A percentile compares a stretch with the other conserved stretches of the same genome.
These are phyloP conservation scores for Zaprionus capensis DNA, from an alignment of 1,140 invertebrate species.

Conservation along the genomic window DNA sequence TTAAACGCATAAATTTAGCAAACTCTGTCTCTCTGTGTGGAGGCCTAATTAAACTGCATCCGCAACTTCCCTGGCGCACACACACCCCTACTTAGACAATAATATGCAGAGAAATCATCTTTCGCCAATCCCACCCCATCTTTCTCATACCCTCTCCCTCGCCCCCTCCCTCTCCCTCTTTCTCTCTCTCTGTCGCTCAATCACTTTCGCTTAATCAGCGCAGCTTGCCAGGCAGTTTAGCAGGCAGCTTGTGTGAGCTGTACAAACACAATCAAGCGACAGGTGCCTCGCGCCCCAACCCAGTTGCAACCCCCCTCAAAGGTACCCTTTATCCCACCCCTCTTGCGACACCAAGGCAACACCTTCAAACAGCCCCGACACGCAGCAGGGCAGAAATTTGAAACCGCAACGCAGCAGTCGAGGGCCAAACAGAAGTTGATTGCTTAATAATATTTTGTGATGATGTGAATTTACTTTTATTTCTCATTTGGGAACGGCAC, in stretches of 20 bases:
- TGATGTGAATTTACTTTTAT: constrained; percentile 82
- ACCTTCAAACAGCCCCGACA: constrained; percentile 1
- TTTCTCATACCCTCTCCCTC: constrained; percentile 1
- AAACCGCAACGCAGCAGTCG: constrained; percentile 50
- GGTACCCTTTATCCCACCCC: neutral
- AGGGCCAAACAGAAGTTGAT: constrained; percentile 66
- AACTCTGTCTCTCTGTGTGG: constrained; percentile 22
- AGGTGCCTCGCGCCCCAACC: neutral
- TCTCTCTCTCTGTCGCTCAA: constrained; percentile 48
- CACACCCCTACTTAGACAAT: constrained; percentile 18
- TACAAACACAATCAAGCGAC: constrained; percentile 34
- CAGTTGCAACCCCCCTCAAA: neutral
- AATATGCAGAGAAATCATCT: constrained; percentile 28
- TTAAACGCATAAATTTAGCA: constrained; percentile 53
- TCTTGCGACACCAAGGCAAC: constrained; percentile 32
- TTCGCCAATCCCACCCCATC: neutral
- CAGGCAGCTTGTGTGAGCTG: constrained; percentile 21
- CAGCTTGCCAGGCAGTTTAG: constrained; percentile 41
- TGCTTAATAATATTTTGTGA: constrained; percentile 83
- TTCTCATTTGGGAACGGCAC: constrained; percentile 71
- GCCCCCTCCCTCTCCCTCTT: neutral
- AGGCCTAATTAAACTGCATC: constrained; percentile 54
- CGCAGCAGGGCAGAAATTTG: constrained; percentile 16
- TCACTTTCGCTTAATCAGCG: constrained; percentile 77
- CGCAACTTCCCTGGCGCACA: constrained; percentile 15